phyloP scores from a whole-genome alignment of 2,888 invertebrate genomes.

The Microplitis manilae region DNA sequence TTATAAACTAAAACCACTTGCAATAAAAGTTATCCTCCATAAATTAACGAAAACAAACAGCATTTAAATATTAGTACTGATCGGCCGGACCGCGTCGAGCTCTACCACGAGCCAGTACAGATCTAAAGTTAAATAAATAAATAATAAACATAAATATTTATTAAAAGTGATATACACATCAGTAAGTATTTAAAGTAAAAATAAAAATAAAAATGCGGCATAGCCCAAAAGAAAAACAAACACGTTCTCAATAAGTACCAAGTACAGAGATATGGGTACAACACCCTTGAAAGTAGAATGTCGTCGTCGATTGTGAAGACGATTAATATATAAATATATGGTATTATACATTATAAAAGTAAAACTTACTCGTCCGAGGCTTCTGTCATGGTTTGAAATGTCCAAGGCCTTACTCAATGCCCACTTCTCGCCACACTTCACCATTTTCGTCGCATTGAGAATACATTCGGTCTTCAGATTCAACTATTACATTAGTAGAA shows the following conservation, averaged over 20 bases:
- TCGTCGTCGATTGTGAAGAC: conserved; percentile 11
- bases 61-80: too few relatives aligned
- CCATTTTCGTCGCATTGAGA: conserved; percentile 84
- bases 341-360: conserved; percentile 2
- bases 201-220: not conserved
- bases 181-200: not conserved
- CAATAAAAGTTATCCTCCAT: not conserved
- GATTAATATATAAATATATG: not conserved
- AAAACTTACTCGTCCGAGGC: conserved; percentile 89
- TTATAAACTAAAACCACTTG: not conserved
- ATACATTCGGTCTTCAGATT: conserved; percentile 62
- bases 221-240: not conserved
- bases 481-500: conserved; percentile 35
- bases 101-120: too few relatives aligned
- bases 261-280: not conserved
- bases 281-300: conserved; percentile 21
- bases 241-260: not conserved
- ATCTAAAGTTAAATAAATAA: not conserved
- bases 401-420: conserved; percentile 87
- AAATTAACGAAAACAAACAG: not conserved
- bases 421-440: conserved; percentile 86
- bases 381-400: conserved; percentile 92
- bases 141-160: not conserved
- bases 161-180: not conserved
- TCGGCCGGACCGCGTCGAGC: too few relatives aligned